A percentile compares a stretch with the other conserved stretches of the same genome.
These are phyloP conservation scores for Sipha maydis DNA, from an alignment of 2,888 invertebrate species.

Conservation along the genomic window DNA sequence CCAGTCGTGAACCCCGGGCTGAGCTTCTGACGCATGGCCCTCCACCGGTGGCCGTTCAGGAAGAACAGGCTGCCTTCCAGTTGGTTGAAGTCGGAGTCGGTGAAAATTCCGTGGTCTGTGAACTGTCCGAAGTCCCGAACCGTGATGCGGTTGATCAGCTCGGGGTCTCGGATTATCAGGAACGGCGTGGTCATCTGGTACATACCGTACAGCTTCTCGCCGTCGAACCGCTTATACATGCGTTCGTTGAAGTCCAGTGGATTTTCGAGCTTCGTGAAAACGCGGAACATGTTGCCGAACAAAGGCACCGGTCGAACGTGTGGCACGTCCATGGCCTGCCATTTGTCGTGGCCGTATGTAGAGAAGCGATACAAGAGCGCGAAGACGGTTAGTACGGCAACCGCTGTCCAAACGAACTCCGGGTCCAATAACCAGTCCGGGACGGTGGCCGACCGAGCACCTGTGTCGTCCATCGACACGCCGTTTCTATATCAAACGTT, in stretches of 20 bases:
- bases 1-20: slow-evolving; percentile 71
- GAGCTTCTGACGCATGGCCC: slow-evolving; percentile 69
- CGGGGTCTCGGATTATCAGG: slow-evolving; percentile 68
- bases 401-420: too few relatives aligned
- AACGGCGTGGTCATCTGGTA: slow-evolving; percentile 69
- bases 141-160: slow-evolving; percentile 68
- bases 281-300: slow-evolving; percentile 27
- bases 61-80: slow-evolving; percentile 67
- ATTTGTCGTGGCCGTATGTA: background rate
- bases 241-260: background rate
- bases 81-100: slow-evolving; percentile 65
- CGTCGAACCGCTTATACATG: background rate
- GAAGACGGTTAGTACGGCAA: too few relatives aligned
- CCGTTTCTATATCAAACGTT: too few relatives aligned
- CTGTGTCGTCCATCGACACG: too few relatives aligned
- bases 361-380: background rate
- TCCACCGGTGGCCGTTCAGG: slow-evolving; percentile 70
- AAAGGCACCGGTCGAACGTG: background rate
- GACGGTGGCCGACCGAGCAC: background rate
- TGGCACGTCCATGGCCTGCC: slow-evolving; percentile 12
- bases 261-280: background rate
- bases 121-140: slow-evolving; percentile 70
- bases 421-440: background rate
- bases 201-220: slow-evolving; percentile 68
- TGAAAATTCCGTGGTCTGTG: slow-evolving; percentile 68